Evolutionary conservation across 1,140 invertebrate species (phyloP), one percentile per base, ranked within the genome.

Genomic region (Linepithema humile): DNA sequence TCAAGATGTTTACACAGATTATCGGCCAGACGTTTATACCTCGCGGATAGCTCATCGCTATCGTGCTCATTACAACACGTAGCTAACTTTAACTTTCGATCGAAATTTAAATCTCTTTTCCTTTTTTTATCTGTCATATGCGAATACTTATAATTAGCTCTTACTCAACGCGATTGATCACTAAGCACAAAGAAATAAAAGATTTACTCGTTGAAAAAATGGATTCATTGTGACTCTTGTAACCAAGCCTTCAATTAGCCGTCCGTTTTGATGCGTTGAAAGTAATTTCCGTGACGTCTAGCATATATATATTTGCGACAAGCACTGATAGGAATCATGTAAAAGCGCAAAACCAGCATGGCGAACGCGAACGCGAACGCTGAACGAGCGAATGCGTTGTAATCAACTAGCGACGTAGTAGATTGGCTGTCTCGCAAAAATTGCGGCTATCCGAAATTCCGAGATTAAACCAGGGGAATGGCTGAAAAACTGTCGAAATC

Each of bases 331-430:
- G 53, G 20, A 48, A 65, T 85, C 62, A 50, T 78, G 64, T 57
- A 80, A 80, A 84, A 84, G 62, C 62, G 62, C 75, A 78, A 62
- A 78, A 84, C 74, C 62, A 62, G n/a, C 82, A 57, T 60, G 53
- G 78, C 69, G 53, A 29, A 15, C 77, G 45, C 38, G 82, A 35
- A 12, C 26, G 65, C 65, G 40, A n/a, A n/a, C 70, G 59, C 59
- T 32, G 69, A n/a, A 57, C 77, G 64, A 70, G 65, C 77, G 38
- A 53, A 64, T 50, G 60, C 60, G 35, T 75, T 83, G 65, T 85
- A 77, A 74, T 82, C 83, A 85, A 87, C 69, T 65, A 82, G 65
- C 45, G 67, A 55, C 43, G 43, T 38, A 67, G 59, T 69, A 62
- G 62, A 85, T 75, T 57, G 77, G 35, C 45, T 74, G 83, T 73